Base-by-base conservation (phyloP, 2,113 vertebrate species). In the Salvelinus namaycush region DNA sequence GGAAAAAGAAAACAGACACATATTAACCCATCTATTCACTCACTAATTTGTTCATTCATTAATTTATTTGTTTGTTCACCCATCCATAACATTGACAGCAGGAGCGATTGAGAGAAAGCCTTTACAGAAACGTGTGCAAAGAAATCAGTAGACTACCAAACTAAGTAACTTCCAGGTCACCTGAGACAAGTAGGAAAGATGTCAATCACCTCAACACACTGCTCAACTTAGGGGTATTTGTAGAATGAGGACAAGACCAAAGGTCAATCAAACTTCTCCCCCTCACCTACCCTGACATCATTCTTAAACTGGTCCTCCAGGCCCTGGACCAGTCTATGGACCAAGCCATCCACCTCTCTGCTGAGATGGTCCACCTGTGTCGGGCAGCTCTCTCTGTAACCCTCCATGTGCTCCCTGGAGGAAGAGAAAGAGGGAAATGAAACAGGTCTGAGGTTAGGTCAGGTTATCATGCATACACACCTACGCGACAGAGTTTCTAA, bases 321-420 rank as follows among this genome's bases (percentile, higher is more conserved):
- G 18, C 65, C 27, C 68, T 39, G 64, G 0, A 49, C 34, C 14
- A 94, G 86, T 31, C 69, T 26, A 2, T 0, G n/a, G 0, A 87
- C 73, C 69, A 91, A 76, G 67, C 64, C 39, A 72, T 84, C 77
- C 24, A 84, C 83, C 29, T 93, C 91, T 4, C 2, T 65, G 6
- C 12, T 54, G 79, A 92, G 76, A 1, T 16, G 67, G 0, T 90
- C 87, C 72, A 91, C 73, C 57, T 84, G 79, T 1, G 1, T 1
- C 0, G 86, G 68, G 64, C 88, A 88, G 27, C 31, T 24, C 3
- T 73, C 68, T 18, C 20, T 75, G 79, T 89, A 92, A 0, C 0
- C 67, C 12, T 91, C 88, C 84, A 92, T 90, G 85, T 93, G 83
- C 66, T 86, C 22, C 77, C 93, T 94, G 76, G 29, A 76, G n/a